Conservation (phyloP, 2,113 vertebrate genomes). For the Plotosus lineatus region DNA sequence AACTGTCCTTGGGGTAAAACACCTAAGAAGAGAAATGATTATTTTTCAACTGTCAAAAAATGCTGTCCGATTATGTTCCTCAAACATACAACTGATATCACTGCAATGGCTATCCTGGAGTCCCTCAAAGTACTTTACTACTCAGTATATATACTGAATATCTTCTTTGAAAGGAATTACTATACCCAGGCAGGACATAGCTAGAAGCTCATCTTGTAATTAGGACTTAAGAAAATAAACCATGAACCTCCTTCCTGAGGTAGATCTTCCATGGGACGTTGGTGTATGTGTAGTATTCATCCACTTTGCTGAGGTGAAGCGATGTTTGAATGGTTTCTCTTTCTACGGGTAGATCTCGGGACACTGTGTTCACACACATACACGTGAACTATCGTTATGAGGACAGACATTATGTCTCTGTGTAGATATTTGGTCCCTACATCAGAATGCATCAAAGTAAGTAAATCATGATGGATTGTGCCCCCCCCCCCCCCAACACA, state of each 20-base stretch:
- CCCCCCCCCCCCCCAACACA: too few species aligned
- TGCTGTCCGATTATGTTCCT: background rate
- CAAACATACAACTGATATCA: background rate
- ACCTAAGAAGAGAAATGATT: slow-evolving; percentile 72
- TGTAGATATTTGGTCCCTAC: background rate
- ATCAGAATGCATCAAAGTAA: too few species aligned
- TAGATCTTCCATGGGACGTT: slow-evolving; percentile 89
- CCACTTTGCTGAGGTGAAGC: slow-evolving; percentile 79
- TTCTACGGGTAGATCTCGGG: slow-evolving; percentile 79
- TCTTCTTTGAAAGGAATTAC: background rate
- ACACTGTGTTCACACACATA: slow-evolving; percentile 59
- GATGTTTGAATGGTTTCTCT: slow-evolving; percentile 81
- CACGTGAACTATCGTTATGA: background rate
- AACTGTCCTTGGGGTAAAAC: slow-evolving; percentile 92
- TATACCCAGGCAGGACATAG: background rate
- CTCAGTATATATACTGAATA: background rate
- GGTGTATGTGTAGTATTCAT: slow-evolving; percentile 87
- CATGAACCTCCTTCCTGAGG: slow-evolving; percentile 89
- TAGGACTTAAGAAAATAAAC: background rate
- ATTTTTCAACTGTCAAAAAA: background rate
- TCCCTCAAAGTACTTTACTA: background rate
- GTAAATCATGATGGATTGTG: too few species aligned
- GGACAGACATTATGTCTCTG: background rate
- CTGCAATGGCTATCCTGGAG: background rate
- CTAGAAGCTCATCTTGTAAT: too few species aligned